Evolutionary conservation across 2,797 vertebrate genomes (phyloP).

Genomic region (Aldrovandia affinis): DNA sequence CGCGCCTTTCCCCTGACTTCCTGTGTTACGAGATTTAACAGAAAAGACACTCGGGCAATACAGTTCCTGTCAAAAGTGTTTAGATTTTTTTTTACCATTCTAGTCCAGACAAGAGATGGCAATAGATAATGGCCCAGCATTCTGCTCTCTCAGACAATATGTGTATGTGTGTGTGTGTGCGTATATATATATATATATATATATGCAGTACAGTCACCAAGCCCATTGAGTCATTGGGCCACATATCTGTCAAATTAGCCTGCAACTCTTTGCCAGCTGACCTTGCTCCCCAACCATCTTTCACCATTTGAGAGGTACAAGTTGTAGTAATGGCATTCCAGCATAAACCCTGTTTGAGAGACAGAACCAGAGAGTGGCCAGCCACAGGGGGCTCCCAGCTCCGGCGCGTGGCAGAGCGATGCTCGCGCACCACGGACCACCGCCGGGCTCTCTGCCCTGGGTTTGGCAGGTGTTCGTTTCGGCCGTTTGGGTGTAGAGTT

Average conservation of each 20-base stretch:
- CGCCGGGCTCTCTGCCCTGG: slow-evolving; percentile 49
- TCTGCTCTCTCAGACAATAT: neutral
- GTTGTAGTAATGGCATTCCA: slow-evolving; percentile 43
- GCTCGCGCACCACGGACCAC: neutral
- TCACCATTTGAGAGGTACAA: slow-evolving; percentile 38
- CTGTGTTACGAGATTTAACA: neutral
- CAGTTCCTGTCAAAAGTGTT: slow-evolving; percentile 31
- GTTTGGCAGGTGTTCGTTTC: slow-evolving; percentile 50
- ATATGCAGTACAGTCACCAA: neutral
- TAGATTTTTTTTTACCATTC: slow-evolving; percentile 12
- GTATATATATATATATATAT: neutral
- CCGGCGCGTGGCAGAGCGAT: slow-evolving; percentile 43
- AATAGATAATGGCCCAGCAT: neutral
- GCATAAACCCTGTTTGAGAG: slow-evolving; percentile 15
- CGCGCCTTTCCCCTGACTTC: neutral
- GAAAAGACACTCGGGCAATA: neutral
- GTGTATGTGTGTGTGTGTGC: too few species aligned
- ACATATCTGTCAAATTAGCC: slow-evolving; percentile 46
- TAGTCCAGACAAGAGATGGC: neutral
- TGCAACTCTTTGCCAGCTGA: slow-evolving; percentile 40
- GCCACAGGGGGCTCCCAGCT: slow-evolving; percentile 36
- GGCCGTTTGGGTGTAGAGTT: neutral
- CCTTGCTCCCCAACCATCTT: slow-evolving; percentile 48
- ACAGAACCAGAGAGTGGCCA: slow-evolving; percentile 27
- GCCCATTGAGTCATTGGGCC: neutral